Evolutionary conservation across 2,888 invertebrate species (phyloP).

Genomic region (Oxyscelio sp.): DNA sequence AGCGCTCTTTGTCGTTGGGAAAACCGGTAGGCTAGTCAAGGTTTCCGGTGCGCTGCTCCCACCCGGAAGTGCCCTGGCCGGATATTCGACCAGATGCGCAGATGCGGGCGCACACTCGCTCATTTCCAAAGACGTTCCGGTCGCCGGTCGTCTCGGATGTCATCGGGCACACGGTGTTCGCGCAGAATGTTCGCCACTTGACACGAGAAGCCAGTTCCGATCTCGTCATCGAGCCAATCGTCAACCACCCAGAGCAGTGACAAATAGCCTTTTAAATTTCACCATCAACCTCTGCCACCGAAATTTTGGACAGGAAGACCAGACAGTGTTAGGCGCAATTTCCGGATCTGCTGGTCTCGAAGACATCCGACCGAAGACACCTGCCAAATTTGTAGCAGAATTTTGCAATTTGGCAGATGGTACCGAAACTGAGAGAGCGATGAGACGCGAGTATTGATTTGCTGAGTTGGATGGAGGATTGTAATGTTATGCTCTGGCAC

Average conservation of each 20-base stretch:
- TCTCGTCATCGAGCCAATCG: too few relatives aligned
- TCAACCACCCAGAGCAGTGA: too few relatives aligned
- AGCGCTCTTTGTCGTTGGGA: slow-evolving; percentile 22
- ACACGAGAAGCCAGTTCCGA: slow-evolving; percentile 31
- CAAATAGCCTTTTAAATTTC: too few relatives aligned
- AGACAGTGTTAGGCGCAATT: too few relatives aligned
- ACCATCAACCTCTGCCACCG: too few relatives aligned
- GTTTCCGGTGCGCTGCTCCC: slow-evolving; percentile 45
- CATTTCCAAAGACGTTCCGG: slow-evolving; percentile 30
- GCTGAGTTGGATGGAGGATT: neutral
- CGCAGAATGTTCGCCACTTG: slow-evolving; percentile 30
- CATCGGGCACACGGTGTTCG: neutral
- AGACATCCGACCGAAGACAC: too few relatives aligned
- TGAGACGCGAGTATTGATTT: slow-evolving; percentile 21
- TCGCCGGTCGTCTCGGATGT: slow-evolving; percentile 43
- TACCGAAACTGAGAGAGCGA: neutral
- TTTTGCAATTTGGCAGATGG: neutral
- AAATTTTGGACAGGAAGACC: too few relatives aligned
- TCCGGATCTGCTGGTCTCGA: too few relatives aligned
- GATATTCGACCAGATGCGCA: slow-evolving; percentile 59
- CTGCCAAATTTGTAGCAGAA: too few relatives aligned
- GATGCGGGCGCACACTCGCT: slow-evolving; percentile 52
- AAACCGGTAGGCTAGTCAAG: slow-evolving; percentile 31
- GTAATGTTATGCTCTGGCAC: neutral
- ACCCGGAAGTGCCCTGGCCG: slow-evolving; percentile 41